Percentiles rank a stretch among this genome's conserved stretches.
phyloP scores from a whole-genome alignment of 2,113 vertebrate species.

The Macroglossus sobrinus region DNA sequence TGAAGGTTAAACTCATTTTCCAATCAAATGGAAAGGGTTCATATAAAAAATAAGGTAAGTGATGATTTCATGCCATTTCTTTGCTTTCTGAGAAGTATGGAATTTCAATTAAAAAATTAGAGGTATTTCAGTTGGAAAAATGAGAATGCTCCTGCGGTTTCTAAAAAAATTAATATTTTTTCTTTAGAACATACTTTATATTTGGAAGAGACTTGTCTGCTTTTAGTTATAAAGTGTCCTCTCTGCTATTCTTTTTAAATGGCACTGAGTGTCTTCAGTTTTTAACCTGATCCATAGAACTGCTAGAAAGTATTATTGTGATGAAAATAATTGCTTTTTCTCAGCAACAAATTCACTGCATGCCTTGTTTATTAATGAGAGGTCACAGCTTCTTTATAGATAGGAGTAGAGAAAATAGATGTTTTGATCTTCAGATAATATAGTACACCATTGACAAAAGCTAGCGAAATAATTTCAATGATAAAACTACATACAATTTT shows the following conservation, averaged over 20 bases:
- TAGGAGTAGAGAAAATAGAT: neutral
- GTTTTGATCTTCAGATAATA: neutral
- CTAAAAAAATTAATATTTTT: neutral
- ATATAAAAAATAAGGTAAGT: constrained; percentile 34
- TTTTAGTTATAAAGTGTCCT: neutral
- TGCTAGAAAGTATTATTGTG: neutral
- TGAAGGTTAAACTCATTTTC: constrained; percentile 57
- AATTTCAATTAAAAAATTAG: constrained; percentile 21
- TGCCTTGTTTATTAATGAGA: neutral
- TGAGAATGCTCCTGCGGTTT: neutral
- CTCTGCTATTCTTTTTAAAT: neutral
- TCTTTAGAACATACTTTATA: neutral
- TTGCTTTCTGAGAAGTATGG: constrained; percentile 9
- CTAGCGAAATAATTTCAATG: neutral
- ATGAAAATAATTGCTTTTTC: neutral
- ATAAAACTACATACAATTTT: neutral
- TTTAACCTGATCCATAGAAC: neutral
- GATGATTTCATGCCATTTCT: constrained; percentile 28
- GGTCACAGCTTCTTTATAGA: neutral
- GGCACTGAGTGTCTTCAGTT: neutral
- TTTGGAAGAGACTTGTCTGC: neutral
- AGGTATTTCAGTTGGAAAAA: neutral
- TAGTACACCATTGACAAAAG: neutral
- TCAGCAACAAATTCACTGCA: neutral
- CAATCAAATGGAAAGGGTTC: constrained; percentile 7